phyloP scores from a whole-genome alignment of 2,797 vertebrate species.

The Octomys mimax region DNA sequence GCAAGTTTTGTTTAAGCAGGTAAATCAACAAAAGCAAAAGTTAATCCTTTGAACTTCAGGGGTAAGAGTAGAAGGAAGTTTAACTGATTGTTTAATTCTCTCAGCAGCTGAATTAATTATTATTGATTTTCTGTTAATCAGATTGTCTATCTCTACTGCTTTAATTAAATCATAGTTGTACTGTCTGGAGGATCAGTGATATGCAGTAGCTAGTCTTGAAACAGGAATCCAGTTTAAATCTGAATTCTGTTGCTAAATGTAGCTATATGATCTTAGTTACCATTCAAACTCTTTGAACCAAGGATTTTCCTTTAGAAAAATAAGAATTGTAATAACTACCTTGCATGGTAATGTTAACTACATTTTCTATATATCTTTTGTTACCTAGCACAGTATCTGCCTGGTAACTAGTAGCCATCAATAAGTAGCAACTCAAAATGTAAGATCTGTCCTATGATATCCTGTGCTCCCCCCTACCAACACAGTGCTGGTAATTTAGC shows the following conservation, averaged over 20 bases:
- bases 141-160: not conserved
- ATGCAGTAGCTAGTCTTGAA: not conserved
- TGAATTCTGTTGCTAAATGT: not conserved
- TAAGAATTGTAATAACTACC: not conserved
- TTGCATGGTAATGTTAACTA: not conserved
- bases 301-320: constrained; percentile 46
- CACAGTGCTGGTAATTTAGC: not conserved
- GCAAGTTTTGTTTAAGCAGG: constrained; percentile 63
- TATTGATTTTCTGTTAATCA: constrained; percentile 54
- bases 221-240: constrained; percentile 22
- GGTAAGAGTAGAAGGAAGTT: not conserved
- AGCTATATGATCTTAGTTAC: not conserved
- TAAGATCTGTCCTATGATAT: not conserved
- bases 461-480: not conserved
- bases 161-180: constrained; percentile 59
- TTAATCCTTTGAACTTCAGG: not conserved
- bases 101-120: constrained; percentile 27
- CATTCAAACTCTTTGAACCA: not conserved
- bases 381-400: not conserved
- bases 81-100: constrained; percentile 59
- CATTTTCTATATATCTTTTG: constrained; percentile 20
- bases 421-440: not conserved
- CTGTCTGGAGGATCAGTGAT: not conserved
- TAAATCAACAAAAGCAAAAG: constrained; percentile 59
- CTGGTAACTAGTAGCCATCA: not conserved